Evolutionary conservation across 2,888 invertebrate species (phyloP), one percentile per base, ranked within the genome.

Genomic region (Latheticus oryzae): DNA sequence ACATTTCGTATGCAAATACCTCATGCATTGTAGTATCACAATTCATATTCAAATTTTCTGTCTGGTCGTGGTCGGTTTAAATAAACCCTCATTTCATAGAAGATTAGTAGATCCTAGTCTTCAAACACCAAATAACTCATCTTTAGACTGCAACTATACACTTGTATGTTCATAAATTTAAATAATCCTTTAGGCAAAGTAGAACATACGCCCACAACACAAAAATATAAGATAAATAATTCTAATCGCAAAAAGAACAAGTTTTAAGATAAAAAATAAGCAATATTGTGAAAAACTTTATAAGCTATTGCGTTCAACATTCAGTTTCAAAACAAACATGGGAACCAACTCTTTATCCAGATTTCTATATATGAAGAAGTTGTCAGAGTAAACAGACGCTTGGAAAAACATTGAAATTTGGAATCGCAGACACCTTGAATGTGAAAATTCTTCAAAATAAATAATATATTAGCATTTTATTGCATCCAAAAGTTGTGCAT

Each of bases 121-220:
- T 62, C 58, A 61, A 60, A 58, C 57, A 62, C 64, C 64, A 62
- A 62, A 64, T 64, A 62, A 64, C 58, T 53, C 61, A 54, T 59
- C 61, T 63, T 47, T 48, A 61, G 60, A 61, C 62, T 53, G 40
- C 64, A 56, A 40, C 52, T 51, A 54, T 57, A 63, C 53, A 56
- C 47, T 60, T 53, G 51, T 17, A 35, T 42, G 35, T 45, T 56
- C 60, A 61, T 62, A 62, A 64, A 64, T 62, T 60, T 60, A 61
- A 63, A 63, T 61, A 63, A 63, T 58, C 58, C 40, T 51, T 54
- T 42, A 54, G 52, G 50, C 33, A 33, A 17, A 28, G 15, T 47
- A 21, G 13, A 48, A 21, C 33, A 48, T 33, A 33, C 55, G 33
- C 55, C 55, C 55, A 48, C 42, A 55, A n/a, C n/a, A n/a, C n/a